Conservation (phyloP, 2,797 vertebrate genomes). For the Synaphobranchus kaupii region DNA sequence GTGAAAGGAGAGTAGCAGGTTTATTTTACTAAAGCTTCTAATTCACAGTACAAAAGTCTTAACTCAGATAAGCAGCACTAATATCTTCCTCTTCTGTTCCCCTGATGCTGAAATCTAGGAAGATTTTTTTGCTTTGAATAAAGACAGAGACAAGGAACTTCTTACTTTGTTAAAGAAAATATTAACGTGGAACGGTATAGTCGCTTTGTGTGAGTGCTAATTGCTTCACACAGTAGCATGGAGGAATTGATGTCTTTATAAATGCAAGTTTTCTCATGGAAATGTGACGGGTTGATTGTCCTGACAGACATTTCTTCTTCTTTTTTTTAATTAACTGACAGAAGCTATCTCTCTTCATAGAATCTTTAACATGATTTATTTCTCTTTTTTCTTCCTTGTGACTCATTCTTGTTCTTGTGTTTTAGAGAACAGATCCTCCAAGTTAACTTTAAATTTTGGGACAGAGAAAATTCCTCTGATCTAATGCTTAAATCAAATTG, state of each 20-base stretch:
- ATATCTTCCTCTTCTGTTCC: neutral
- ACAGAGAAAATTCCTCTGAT: neutral
- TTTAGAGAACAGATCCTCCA: neutral
- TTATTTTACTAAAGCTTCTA: neutral
- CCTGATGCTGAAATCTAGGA: neutral
- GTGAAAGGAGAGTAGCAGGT: neutral
- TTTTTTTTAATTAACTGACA: too few relatives aligned
- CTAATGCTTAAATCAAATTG: neutral
- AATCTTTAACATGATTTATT: neutral
- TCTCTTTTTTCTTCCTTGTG: neutral
- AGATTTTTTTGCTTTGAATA: neutral
- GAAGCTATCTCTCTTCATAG: neutral
- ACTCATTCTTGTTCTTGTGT: neutral
- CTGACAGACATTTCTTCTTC: too few relatives aligned
- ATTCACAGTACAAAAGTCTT: neutral
- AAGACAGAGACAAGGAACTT: neutral
- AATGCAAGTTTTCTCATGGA: too few relatives aligned
- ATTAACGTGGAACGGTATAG: neutral
- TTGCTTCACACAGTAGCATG: too few relatives aligned
- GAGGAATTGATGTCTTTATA: too few relatives aligned
- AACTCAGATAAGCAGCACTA: neutral
- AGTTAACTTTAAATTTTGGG: neutral
- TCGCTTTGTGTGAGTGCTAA: too few relatives aligned
- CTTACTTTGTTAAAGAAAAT: neutral
- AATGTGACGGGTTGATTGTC: too few relatives aligned